phyloP scores from a whole-genome alignment of 1,140 invertebrate genomes.

The Pantala flavescens region DNA sequence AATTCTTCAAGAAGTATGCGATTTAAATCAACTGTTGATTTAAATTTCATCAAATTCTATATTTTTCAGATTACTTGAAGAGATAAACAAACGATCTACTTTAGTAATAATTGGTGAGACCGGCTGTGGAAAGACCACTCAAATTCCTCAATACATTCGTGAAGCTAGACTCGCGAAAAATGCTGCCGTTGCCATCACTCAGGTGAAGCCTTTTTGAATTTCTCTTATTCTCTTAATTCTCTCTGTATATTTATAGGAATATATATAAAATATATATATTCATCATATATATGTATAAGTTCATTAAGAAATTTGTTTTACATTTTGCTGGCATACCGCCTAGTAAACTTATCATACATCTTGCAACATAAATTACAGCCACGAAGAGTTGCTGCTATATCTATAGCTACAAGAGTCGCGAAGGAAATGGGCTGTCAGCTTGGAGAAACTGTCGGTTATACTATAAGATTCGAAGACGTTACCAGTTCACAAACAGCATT shows the following conservation, averaged over 20 bases:
- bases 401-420: conserved; percentile 77
- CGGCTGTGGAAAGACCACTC: conserved; percentile 83
- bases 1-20: no score
- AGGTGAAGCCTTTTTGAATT: conserved; percentile 33
- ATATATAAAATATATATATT: no score
- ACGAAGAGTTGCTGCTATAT: conserved; percentile 82
- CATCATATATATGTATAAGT: no score
- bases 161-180: conserved; percentile 44
- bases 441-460: conserved; percentile 77
- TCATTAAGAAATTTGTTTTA: no score
- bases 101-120: conserved; percentile 80
- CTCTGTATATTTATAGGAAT: neutral
- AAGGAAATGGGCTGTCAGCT: conserved; percentile 52
- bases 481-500: conserved; percentile 66
- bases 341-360: neutral
- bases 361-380: conserved; percentile 44
- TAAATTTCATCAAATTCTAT: no score
- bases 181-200: conserved; percentile 65
- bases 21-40: no score
- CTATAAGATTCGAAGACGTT: conserved; percentile 84
- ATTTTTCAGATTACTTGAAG: neutral
- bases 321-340: neutral
- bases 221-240: conserved; percentile 5
- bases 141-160: conserved; percentile 71
- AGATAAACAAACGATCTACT: conserved; percentile 31